phyloP scores from a whole-genome alignment of 1,140 invertebrate genomes.

The Ostrea edulis region DNA sequence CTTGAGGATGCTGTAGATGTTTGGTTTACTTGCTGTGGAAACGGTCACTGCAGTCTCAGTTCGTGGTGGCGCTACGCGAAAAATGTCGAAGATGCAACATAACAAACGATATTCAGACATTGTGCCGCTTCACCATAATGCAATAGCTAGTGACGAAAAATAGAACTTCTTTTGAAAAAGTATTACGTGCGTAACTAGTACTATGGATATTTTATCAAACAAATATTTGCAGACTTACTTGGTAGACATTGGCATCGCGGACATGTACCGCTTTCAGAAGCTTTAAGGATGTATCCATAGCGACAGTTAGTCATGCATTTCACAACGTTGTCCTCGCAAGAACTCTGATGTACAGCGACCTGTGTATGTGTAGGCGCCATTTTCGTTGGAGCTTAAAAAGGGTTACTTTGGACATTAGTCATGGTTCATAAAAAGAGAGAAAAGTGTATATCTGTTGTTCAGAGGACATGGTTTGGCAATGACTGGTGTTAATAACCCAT shows the following conservation, averaged over 20 bases:
- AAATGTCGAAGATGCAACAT: neutral
- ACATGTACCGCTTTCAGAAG: neutral
- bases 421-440: too few species aligned
- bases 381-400: neutral
- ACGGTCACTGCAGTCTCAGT: neutral
- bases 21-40: neutral
- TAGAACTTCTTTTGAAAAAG: too few species aligned
- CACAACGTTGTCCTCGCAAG: constrained; percentile 45
- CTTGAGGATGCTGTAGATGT: constrained; percentile 44
- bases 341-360: neutral
- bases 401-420: too few species aligned
- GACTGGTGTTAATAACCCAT: too few species aligned
- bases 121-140: too few species aligned
- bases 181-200: too few species aligned
- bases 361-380: neutral
- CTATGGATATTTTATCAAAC: neutral
- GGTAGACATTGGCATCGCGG: constrained; percentile 51
- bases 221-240: constrained; percentile 34
- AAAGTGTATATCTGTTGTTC: too few species aligned
- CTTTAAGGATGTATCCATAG: constrained; percentile 48
- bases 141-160: too few species aligned
- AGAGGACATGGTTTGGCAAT: too few species aligned
- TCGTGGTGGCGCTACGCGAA: neutral
- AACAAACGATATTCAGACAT: neutral
- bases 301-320: constrained; percentile 47